Conservation (phyloP, 2,888 invertebrate species). For the Gordius sp. region DNA sequence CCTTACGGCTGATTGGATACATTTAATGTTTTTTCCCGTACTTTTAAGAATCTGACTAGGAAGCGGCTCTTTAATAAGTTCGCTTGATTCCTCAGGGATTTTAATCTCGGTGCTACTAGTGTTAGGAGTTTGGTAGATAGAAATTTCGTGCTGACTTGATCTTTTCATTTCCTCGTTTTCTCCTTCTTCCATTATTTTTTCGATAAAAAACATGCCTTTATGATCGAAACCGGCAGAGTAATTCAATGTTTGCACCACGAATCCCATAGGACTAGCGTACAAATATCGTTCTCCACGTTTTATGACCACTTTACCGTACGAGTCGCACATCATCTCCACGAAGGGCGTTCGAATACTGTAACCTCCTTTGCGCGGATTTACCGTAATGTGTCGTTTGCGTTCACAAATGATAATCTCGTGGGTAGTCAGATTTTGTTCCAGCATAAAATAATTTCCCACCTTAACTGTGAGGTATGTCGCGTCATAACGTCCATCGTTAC, state of each 20-base stretch:
- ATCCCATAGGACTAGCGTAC: not conserved
- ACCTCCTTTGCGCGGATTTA: not conserved
- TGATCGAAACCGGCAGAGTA: constrained; percentile 1
- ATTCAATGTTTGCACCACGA: not conserved
- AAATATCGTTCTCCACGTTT: not conserved
- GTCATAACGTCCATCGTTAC: too few relatives aligned
- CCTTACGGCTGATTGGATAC: too few relatives aligned
- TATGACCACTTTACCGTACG: not conserved
- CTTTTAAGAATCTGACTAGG: too few relatives aligned
- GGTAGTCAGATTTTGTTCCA: not conserved
- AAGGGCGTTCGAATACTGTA: not conserved
- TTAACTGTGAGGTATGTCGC: not conserved
- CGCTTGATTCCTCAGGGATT: too few relatives aligned
- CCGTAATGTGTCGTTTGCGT: not conserved
- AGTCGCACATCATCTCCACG: not conserved
- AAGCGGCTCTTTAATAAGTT: too few relatives aligned
- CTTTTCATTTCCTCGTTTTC: not conserved
- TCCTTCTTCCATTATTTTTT: not conserved
- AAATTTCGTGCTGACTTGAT: too few relatives aligned
- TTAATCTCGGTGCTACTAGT: too few relatives aligned
- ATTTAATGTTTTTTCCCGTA: too few relatives aligned
- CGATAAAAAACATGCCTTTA: not conserved
- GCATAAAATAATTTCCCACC: not conserved
- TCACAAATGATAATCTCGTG: not conserved
- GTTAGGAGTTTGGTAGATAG: too few relatives aligned